A percentile compares a stretch with the other conserved stretches of the same genome.
These are phyloP conservation scores for Aplysina aerophoba DNA, from an alignment of 37 sponge, comb jelly and placozoan species.

Conservation along the genomic window DNA sequence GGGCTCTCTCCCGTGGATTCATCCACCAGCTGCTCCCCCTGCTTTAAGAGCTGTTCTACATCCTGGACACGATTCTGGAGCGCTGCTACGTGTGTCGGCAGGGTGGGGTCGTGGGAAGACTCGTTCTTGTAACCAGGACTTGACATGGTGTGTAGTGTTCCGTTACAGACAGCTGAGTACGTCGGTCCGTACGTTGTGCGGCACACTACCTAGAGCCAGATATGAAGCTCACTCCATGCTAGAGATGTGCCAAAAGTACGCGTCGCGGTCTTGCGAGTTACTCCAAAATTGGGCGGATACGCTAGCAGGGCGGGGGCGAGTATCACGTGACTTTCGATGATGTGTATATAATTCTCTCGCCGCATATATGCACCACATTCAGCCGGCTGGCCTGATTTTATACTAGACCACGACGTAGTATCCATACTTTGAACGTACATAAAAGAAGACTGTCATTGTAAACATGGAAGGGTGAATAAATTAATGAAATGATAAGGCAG, in stretches of 20 bases:
- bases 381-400: no score
- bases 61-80: conserved; percentile 38
- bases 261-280: not conserved
- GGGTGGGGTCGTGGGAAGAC: not conserved
- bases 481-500: no score
- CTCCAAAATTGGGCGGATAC: not conserved
- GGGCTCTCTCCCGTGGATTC: conserved; percentile 54
- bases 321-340: no score
- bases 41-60: conserved; percentile 45
- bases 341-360: no score
- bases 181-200: no score
- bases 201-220: no score
- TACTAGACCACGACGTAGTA: not conserved
- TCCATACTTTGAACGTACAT: no score
- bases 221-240: no score
- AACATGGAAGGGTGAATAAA: no score
- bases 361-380: no score
- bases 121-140: conserved; percentile 3
- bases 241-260: not conserved
- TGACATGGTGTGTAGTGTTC: not conserved
- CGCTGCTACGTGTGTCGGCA: conserved; percentile 68
- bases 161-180: no score
- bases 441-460: no score
- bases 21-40: conserved; percentile 39
- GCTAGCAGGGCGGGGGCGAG: not conserved